Percentiles rank a stretch among this genome's conserved stretches.
phyloP scores from a whole-genome alignment of 2,888 invertebrate species.

The Lycocerus yunnanus region DNA sequence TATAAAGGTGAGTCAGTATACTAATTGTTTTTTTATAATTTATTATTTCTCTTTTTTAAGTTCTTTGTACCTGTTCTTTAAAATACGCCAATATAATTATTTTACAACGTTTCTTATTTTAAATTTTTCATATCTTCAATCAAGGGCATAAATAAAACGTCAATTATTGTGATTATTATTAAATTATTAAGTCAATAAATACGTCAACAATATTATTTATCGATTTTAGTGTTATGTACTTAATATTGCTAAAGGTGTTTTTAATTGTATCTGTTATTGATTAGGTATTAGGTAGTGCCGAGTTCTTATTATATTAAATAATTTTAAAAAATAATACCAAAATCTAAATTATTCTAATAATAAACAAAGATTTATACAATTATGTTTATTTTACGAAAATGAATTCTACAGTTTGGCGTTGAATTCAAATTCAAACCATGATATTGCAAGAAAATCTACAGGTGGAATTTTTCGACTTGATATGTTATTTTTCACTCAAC shows the following conservation, averaged over 20 bases:
- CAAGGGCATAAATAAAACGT: background rate
- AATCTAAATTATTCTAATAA: background rate
- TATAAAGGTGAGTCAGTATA: slow-evolving; percentile 41
- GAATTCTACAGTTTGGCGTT: background rate
- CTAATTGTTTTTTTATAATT: slow-evolving; percentile 34
- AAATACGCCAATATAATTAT: background rate
- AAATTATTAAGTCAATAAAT: background rate
- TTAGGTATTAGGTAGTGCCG: background rate
- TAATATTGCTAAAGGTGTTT: background rate
- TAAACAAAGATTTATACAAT: background rate
- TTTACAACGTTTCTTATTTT: background rate
- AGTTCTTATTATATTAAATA: background rate
- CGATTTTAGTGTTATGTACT: background rate
- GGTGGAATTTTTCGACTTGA: too few species aligned
- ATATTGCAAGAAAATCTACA: too few species aligned
- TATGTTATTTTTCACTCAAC: too few species aligned
- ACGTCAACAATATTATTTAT: background rate
- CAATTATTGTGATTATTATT: background rate
- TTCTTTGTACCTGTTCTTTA: background rate
- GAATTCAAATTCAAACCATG: background rate
- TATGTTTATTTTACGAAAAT: background rate
- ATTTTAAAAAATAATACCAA: background rate
- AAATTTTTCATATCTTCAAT: background rate
- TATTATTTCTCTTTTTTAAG: background rate
- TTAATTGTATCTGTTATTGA: background rate